A percentile compares a stretch with the other conserved stretches of the same genome.
phyloP scores from a whole-genome alignment of 2,797 vertebrate species.

The Rhynchotus rufescens region DNA sequence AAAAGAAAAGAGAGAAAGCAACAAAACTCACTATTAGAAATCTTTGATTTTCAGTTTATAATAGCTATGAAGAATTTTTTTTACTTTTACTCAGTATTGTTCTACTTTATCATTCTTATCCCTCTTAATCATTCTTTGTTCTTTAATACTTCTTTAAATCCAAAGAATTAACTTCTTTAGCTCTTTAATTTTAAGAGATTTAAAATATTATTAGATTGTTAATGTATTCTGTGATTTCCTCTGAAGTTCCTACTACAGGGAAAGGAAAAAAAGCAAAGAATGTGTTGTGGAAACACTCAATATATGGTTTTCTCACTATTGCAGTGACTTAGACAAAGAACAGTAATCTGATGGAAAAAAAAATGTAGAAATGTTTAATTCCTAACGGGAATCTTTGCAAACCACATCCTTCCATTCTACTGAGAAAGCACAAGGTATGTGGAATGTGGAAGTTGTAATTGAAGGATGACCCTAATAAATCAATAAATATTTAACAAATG shows the following conservation, averaged over 20 bases:
- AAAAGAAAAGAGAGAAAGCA: slow-evolving; percentile 48
- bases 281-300: not conserved
- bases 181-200: not conserved
- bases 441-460: not conserved
- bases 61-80: not conserved
- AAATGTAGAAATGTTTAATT: not conserved
- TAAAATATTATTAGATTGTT: not conserved
- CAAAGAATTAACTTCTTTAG: no score
- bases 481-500: not conserved
- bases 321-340: not conserved
- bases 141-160: not conserved
- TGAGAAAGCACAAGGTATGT: not conserved
- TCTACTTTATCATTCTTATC: not conserved
- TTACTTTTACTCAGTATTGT: not conserved
- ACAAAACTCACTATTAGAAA: slow-evolving; percentile 30
- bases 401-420: not conserved
- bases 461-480: not conserved
- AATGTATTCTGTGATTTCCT: not conserved
- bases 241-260: not conserved
- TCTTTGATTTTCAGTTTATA: not conserved
- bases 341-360: not conserved
- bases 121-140: not conserved
- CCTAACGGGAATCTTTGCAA: not conserved
- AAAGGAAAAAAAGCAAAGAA: no score
- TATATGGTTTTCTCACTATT: not conserved